Evolutionary conservation across 2,888 invertebrate species (phyloP).

Genomic region (Dilophus febrilis): DNA sequence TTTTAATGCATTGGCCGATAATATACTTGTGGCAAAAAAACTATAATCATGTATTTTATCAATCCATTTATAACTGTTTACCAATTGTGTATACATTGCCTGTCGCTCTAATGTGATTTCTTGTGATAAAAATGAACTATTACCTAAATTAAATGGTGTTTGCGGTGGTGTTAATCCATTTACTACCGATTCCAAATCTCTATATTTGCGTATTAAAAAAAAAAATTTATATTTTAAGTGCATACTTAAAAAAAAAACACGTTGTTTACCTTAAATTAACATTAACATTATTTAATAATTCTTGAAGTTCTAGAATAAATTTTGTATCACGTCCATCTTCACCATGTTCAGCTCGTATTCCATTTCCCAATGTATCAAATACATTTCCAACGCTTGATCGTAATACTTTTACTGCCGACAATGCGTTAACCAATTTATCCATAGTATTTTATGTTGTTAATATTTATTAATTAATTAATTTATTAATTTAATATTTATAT

Average conservation of each 20-base stretch:
- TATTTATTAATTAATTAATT: too few species aligned
- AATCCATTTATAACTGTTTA: slow-evolving; percentile 85
- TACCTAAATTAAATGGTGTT: slow-evolving; percentile 69
- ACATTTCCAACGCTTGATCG: slow-evolving; percentile 72
- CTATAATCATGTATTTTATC: slow-evolving; percentile 85
- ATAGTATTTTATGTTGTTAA: too few species aligned
- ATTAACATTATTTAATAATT: slow-evolving; percentile 61
- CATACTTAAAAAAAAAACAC: too few species aligned
- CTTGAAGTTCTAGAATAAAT: slow-evolving; percentile 64
- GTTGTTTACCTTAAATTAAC: slow-evolving; percentile 50
- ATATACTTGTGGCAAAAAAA: slow-evolving; percentile 55
- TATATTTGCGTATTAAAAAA: slow-evolving; percentile 18
- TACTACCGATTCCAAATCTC: slow-evolving; percentile 68
- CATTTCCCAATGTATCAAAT: slow-evolving; percentile 70
- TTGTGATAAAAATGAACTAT: slow-evolving; percentile 70
- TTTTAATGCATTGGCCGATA: slow-evolving; percentile 73
- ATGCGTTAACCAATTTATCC: slow-evolving; percentile 55
- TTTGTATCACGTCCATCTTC: slow-evolving; percentile 65
- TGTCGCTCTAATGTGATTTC: slow-evolving; percentile 84
- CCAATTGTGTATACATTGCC: slow-evolving; percentile 69
- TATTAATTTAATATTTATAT: too few species aligned
- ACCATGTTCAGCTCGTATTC: slow-evolving; percentile 59
- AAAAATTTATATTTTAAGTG: background rate
- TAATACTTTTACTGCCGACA: slow-evolving; percentile 57
- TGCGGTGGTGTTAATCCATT: slow-evolving; percentile 54